These are phyloP conservation scores for Orthosia incerta DNA, from an alignment of 2,888 invertebrate species.

Conservation along the genomic window DNA sequence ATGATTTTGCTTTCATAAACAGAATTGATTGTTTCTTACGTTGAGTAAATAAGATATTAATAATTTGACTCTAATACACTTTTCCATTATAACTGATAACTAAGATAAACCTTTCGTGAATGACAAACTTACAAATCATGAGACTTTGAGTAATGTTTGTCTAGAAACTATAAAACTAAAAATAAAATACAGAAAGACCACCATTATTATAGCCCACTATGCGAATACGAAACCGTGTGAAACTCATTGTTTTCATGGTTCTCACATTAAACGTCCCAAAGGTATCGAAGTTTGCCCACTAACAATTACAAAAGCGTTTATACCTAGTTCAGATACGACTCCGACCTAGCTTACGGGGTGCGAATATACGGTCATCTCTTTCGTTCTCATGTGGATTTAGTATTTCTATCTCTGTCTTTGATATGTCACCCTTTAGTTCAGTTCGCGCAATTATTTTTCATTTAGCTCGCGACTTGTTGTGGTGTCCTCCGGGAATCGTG, in stretches of 20 bases:
- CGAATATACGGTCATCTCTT: slow-evolving; percentile 56
- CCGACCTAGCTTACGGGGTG: slow-evolving; percentile 26
- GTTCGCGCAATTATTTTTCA: slow-evolving; percentile 88
- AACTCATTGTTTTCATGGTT: slow-evolving; percentile 68
- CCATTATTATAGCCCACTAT: neutral
- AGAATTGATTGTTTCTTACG: slow-evolving; percentile 27
- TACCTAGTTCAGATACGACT: slow-evolving; percentile 46
- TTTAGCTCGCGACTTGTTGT: slow-evolving; percentile 84
- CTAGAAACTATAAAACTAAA: neutral
- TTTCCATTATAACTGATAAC: neutral
- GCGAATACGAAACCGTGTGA: slow-evolving; percentile 71
- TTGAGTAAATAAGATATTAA: neutral
- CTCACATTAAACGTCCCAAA: slow-evolving; percentile 81
- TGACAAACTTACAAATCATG: neutral
- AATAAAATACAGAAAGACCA: neutral
- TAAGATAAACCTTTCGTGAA: neutral
- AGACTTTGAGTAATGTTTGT: neutral
- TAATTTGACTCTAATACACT: neutral
- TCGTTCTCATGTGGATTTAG: slow-evolving; percentile 46
- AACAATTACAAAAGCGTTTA: slow-evolving; percentile 66
- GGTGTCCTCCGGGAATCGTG: slow-evolving; percentile 80
- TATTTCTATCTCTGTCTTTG: slow-evolving; percentile 60
- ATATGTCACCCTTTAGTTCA: slow-evolving; percentile 69
- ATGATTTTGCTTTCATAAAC: slow-evolving; percentile 38
- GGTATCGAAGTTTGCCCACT: slow-evolving; percentile 71